Evolutionary conservation across 2,888 invertebrate species (phyloP), one percentile per base, ranked within the genome.

Genomic region (Torymus auratus): DNA sequence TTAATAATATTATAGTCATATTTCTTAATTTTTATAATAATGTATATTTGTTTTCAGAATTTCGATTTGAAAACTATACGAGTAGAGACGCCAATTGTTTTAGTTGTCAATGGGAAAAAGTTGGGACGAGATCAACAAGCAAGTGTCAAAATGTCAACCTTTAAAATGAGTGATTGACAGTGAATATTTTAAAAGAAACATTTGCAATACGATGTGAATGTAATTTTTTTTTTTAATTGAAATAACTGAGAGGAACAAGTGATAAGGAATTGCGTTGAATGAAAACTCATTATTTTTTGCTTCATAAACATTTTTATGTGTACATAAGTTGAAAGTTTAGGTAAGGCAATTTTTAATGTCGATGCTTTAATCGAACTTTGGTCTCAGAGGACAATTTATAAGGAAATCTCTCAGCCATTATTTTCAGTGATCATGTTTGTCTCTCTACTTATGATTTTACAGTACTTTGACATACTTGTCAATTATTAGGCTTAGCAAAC

Each of bases 71-170:
- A 93, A 85, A 94, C 95, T 71, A 94, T 97, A 80, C 93, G 96
- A 77, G 94, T 97, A n/a, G 95, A 96, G 91, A 95, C 94, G 82
- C 97, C 97, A 0, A 90, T 95, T 83, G 91, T 93, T 53, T 90
- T 97, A 85, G 93, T 96, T 13, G 94, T 97, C 62, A 97, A 97
- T 89, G 95, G 96, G 0, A 94, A 94, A 87, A 94, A 95, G 85
- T 91, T 95, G n/a, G 93, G 93, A n/a, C 92, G 92, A 71, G 93
- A 94, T 83, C 93, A 94, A 86, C 93, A 93, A 89, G 95, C 95
- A 0, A 92, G 93, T 85, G 94, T 94, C 4, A 92, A 93, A 84
- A 93, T 95, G 83, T 93, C 94, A 2, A 94, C 94, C 85, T 94
- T 94, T 23, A 94, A 94, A 86, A 94, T 94, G 89, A 92, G 91